phyloP scores from a whole-genome alignment of 1,140 invertebrate genomes.

The Charaxes varanes region DNA sequence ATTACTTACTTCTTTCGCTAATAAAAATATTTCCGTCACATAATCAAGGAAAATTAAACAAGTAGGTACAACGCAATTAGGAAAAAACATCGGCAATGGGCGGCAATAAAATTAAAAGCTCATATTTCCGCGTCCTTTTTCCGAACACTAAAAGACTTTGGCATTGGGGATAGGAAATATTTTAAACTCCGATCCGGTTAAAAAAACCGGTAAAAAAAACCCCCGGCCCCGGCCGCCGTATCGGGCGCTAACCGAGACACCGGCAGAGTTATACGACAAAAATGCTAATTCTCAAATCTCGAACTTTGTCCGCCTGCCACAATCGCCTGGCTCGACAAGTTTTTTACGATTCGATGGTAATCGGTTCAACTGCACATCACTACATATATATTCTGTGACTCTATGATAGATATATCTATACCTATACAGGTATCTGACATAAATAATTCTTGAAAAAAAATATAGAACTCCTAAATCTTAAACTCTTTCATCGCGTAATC shows the following conservation, averaged over 20 bases:
- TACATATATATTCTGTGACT: conserved; percentile 6
- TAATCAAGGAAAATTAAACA: too few species aligned
- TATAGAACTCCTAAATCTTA: too few species aligned
- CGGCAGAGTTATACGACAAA: conserved; percentile 70
- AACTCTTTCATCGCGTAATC: too few species aligned
- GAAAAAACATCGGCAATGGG: conserved; percentile 14
- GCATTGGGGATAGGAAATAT: conserved; percentile 56
- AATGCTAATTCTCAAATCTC: conserved; percentile 72
- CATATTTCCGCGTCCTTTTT: conserved; percentile 28
- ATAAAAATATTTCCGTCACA: too few species aligned
- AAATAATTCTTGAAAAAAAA: too few species aligned
- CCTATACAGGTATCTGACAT: neutral
- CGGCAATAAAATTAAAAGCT: conserved; percentile 25
- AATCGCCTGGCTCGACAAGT: conserved; percentile 39
- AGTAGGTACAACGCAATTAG: conserved; percentile 16
- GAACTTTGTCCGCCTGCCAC: conserved; percentile 38
- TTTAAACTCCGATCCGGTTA: conserved; percentile 60
- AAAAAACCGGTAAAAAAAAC: conserved; percentile 59
- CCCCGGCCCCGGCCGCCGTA: conserved; percentile 44
- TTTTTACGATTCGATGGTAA: conserved; percentile 40
- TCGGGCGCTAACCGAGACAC: conserved; percentile 62
- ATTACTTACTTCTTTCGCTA: too few species aligned
- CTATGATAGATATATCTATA: neutral
- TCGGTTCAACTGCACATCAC: conserved; percentile 25
- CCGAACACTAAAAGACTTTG: conserved; percentile 37